phyloP scores from a whole-genome alignment of 2,888 invertebrate genomes.

The Dicranocentrus wangi region DNA sequence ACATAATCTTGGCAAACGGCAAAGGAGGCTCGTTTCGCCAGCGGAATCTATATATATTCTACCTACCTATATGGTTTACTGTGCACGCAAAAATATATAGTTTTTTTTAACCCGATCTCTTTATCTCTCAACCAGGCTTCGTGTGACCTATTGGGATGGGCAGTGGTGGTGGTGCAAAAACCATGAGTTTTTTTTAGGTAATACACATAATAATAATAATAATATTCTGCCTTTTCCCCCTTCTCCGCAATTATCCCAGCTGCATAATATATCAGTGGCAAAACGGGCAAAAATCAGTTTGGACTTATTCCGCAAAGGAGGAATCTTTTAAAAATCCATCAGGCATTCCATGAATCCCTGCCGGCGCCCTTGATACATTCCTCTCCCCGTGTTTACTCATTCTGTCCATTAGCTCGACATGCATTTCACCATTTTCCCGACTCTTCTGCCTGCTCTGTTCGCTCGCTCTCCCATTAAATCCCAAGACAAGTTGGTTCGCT shows the following conservation, averaged over 20 bases:
- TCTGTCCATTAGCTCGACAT: neutral
- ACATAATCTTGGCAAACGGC: neutral
- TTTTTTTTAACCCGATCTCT: constrained; percentile 17
- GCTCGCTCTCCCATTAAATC: too few relatives aligned
- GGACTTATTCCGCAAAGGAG: too few relatives aligned
- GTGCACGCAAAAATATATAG: neutral
- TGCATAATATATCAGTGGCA: too few relatives aligned
- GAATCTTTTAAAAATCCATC: neutral
- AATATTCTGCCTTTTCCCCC: too few relatives aligned
- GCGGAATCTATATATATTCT: neutral
- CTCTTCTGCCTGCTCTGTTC: too few relatives aligned
- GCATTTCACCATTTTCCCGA: too few relatives aligned
- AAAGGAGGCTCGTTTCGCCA: neutral
- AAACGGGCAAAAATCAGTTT: too few relatives aligned
- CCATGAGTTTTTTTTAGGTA: too few relatives aligned
- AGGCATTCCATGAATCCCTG: neutral
- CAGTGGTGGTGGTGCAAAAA: constrained; percentile 30
- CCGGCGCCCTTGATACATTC: neutral
- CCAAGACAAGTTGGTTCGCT: too few relatives aligned
- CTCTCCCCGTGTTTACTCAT: too few relatives aligned
- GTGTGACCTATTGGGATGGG: constrained; percentile 47
- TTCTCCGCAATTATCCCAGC: too few relatives aligned
- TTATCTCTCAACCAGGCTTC: constrained; percentile 28
- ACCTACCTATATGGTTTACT: neutral
- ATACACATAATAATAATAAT: neutral